Evolutionary conservation across 1,140 invertebrate species (phyloP).

Genomic region (Drosophila willistoni): DNA sequence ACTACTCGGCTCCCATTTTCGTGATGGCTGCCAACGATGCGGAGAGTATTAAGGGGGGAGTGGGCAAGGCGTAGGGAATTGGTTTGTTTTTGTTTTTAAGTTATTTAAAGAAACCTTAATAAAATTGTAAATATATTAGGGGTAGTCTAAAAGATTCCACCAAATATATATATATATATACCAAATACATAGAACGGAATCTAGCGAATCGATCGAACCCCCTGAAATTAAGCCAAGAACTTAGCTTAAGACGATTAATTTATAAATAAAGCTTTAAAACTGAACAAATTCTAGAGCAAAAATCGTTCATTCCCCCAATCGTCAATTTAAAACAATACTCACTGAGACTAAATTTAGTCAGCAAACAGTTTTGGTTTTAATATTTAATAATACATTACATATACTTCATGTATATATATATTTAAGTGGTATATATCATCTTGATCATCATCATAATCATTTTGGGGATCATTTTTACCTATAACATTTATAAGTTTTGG

Average conservation of each 20-base stretch:
- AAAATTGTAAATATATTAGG: conserved; percentile 70
- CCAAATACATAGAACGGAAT: conserved; percentile 30
- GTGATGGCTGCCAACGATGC: conserved; percentile 64
- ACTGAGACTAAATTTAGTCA: conserved; percentile 33
- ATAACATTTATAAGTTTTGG: conserved; percentile 75
- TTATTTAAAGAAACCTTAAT: conserved; percentile 44
- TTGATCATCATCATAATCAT: conserved; percentile 23
- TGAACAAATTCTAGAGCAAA: conserved; percentile 6
- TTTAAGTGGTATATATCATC: conserved; percentile 26
- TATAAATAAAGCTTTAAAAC: conserved; percentile 79
- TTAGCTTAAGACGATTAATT: conserved; percentile 73
- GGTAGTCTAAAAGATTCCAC: conserved; percentile 16
- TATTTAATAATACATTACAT: conserved; percentile 59
- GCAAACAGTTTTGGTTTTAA: conserved; percentile 70
- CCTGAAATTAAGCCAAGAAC: conserved; percentile 46
- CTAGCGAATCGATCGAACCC: neutral
- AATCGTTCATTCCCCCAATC: neutral
- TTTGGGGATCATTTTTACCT: conserved; percentile 23
- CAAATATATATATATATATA: conserved; percentile 30
- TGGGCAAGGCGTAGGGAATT: conserved; percentile 55
- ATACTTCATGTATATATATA: conserved; percentile 34
- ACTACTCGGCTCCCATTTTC: conserved; percentile 79
- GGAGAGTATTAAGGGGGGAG: conserved; percentile 49
- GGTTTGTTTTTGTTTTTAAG: conserved; percentile 43
- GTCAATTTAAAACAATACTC: neutral